Evolutionary conservation across 2,888 invertebrate species (phyloP).

Genomic region (Drosophila hamatofila): DNA sequence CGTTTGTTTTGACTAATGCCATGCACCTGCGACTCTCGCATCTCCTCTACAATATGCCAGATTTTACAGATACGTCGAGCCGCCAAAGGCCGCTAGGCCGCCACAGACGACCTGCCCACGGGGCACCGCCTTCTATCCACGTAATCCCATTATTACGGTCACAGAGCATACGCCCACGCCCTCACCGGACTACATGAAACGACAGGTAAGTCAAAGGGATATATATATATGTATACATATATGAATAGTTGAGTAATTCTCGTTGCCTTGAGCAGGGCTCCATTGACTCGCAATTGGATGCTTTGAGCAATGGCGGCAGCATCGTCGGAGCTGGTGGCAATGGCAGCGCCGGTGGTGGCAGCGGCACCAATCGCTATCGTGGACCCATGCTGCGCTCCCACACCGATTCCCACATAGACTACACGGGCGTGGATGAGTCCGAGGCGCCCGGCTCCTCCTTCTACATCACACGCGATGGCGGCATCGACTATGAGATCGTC

Average conservation of each 20-base stretch:
- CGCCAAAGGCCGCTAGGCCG: slow-evolving; percentile 81
- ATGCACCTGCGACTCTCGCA: slow-evolving; percentile 55
- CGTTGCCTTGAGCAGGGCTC: slow-evolving; percentile 88
- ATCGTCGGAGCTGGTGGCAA: slow-evolving; percentile 71
- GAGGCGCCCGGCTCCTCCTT: slow-evolving; percentile 95
- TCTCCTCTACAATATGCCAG: slow-evolving; percentile 80
- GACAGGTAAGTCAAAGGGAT: slow-evolving; percentile 87
- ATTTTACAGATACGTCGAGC: slow-evolving; percentile 85
- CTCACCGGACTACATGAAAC: slow-evolving; percentile 93
- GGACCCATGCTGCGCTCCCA: slow-evolving; percentile 92
- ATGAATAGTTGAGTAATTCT: background rate
- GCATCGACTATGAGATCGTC: slow-evolving; percentile 95
- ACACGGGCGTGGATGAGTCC: slow-evolving; percentile 93
- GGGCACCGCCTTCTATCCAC: slow-evolving; percentile 87
- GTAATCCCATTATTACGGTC: slow-evolving; percentile 98
- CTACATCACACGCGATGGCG: slow-evolving; percentile 98
- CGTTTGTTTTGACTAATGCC: slow-evolving; percentile 67
- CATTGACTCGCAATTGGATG: slow-evolving; percentile 93
- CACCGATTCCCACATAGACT: slow-evolving; percentile 96
- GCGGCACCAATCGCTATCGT: slow-evolving; percentile 82
- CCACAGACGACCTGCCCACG: slow-evolving; percentile 83
- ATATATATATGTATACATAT: background rate
- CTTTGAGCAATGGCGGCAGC: slow-evolving; percentile 83
- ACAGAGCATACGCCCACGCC: slow-evolving; percentile 98
- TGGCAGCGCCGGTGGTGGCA: slow-evolving; percentile 73